These are phyloP conservation scores for Halcyon chelicuti DNA, from an alignment of 2,797 vertebrate genomes.

Conservation along the genomic window DNA sequence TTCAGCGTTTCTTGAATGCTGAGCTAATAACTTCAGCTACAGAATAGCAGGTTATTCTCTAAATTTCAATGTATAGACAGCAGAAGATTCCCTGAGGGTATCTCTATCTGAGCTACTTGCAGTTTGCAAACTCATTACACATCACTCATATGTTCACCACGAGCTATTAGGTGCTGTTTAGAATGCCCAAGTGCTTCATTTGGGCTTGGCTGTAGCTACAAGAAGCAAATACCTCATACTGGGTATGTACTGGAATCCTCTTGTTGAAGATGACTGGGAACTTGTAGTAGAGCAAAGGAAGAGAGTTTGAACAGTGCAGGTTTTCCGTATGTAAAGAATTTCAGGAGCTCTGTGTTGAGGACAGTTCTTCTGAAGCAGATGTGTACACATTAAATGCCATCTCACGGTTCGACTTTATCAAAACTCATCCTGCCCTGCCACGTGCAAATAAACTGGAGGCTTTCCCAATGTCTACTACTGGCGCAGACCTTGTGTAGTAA, in stretches of 20 bases:
- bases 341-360: background rate
- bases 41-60: background rate
- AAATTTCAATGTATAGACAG: background rate
- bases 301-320: background rate
- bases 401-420: background rate
- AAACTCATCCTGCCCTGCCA: background rate
- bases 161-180: background rate
- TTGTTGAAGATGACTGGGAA: background rate
- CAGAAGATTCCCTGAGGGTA: background rate
- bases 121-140: background rate
- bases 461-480: background rate
- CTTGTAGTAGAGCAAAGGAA: background rate
- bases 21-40: background rate
- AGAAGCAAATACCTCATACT: background rate
- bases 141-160: background rate
- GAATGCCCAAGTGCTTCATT: background rate
- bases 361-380: background rate
- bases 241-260: background rate
- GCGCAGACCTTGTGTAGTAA: background rate
- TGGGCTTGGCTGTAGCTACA: background rate
- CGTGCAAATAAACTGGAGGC: background rate
- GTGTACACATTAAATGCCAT: background rate
- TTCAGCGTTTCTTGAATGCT: background rate
- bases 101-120: background rate
- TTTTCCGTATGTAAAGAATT: background rate